phyloP scores from a whole-genome alignment of 2,888 invertebrate genomes.

The Agonopterix alstromeriana region DNA sequence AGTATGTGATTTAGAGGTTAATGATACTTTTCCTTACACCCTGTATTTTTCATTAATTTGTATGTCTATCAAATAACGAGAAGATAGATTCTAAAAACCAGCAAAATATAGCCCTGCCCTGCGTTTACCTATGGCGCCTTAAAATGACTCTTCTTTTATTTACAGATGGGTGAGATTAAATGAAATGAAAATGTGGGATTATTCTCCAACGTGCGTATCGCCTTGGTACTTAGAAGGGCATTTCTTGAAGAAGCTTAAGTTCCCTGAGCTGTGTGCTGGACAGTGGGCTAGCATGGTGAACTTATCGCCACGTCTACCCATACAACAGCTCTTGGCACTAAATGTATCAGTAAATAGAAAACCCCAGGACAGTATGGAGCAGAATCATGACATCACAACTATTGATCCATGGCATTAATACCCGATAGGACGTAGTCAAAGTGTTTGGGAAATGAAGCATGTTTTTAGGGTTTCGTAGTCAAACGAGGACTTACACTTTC shows the following conservation, averaged over 20 bases:
- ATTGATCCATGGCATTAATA: constrained; percentile 48
- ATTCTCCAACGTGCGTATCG: constrained; percentile 82
- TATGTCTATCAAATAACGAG: too few species aligned
- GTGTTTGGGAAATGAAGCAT: too few species aligned
- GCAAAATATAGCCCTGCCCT: too few species aligned
- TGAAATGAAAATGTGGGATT: constrained; percentile 82
- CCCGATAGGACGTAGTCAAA: constrained; percentile 5
- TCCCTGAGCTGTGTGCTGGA: constrained; percentile 84
- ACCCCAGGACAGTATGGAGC: constrained; percentile 67
- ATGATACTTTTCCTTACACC: too few species aligned
- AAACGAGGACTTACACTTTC: too few species aligned
- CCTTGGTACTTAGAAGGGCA: constrained; percentile 84
- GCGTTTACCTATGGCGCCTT: too few species aligned
- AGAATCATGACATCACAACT: constrained; percentile 58
- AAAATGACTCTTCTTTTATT: constrained; percentile 7
- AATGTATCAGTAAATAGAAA: constrained; percentile 70
- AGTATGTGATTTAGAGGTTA: too few species aligned
- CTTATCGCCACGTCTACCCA: constrained; percentile 79
- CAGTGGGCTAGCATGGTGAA: constrained; percentile 89
- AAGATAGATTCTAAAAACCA: too few species aligned
- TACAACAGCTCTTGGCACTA: constrained; percentile 68
- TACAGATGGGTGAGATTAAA: constrained; percentile 82
- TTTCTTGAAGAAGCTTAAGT: constrained; percentile 80
- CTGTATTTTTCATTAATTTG: too few species aligned
- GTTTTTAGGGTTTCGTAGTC: too few species aligned